phyloP scores from a whole-genome alignment of 2,113 vertebrate species.

The Hydropotes inermis region DNA sequence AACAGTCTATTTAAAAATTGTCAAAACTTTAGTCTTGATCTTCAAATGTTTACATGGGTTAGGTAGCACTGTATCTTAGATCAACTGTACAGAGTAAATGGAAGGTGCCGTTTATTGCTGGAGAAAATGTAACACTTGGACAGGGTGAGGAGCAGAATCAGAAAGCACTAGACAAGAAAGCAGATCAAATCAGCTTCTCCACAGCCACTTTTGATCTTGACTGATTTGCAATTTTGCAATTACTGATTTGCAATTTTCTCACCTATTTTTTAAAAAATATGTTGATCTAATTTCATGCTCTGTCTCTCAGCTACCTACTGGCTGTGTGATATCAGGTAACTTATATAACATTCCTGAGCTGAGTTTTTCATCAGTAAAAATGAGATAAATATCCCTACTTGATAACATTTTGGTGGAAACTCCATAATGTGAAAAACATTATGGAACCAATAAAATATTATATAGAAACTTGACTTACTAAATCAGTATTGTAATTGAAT shows the following conservation, averaged over 20 bases:
- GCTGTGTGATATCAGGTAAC: not conserved
- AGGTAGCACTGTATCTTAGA: not conserved
- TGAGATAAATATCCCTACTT: not conserved
- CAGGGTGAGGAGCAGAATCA: not conserved
- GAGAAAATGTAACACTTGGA: not conserved
- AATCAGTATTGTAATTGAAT: not conserved
- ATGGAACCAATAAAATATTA: not conserved
- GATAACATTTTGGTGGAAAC: not conserved
- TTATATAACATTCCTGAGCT: not conserved
- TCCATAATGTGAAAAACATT: not conserved
- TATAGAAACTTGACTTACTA: not conserved
- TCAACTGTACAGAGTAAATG: not conserved
- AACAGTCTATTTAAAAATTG: slow-evolving; percentile 23
- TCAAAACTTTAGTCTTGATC: slow-evolving; percentile 25
- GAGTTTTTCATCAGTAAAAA: not conserved
- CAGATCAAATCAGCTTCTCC: not conserved
- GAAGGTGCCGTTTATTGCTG: not conserved
- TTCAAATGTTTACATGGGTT: slow-evolving; percentile 34
- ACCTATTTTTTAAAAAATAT: not conserved
- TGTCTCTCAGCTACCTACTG: not conserved
- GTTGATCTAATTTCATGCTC: not conserved
- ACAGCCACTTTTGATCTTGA: not conserved
- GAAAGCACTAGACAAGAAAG: not conserved
- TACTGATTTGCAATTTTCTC: not conserved
- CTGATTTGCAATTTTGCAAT: not conserved